phyloP scores from a whole-genome alignment of 2,113 vertebrate species.

The Manacus vitellinus region DNA sequence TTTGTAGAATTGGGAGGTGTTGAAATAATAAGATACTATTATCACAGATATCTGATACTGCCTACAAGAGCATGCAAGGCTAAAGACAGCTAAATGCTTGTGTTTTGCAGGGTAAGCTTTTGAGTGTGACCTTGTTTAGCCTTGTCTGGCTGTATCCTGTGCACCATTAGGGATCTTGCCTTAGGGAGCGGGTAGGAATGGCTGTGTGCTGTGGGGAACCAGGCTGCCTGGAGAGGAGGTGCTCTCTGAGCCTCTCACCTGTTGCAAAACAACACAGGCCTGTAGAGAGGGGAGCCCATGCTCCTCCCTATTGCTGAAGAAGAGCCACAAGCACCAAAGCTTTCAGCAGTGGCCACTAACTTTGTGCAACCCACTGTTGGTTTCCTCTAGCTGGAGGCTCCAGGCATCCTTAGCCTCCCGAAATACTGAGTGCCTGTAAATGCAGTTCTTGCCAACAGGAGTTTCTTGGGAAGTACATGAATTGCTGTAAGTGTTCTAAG shows the following conservation, averaged over 20 bases:
- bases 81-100: not conserved
- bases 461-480: not conserved
- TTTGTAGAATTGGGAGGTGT: not conserved
- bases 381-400: not conserved
- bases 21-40: not conserved
- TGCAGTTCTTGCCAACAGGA: not conserved
- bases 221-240: not conserved
- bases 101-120: not conserved
- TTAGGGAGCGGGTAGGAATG: rapidly evolving
- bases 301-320: not conserved
- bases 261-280: not conserved
- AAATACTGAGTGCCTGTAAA: not conserved
- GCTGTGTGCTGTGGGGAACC: not conserved
- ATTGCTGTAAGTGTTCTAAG: not conserved
- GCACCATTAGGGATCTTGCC: not conserved
- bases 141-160: not conserved
- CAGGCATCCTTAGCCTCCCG: not conserved
- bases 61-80: not conserved
- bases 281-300: rapidly evolving
- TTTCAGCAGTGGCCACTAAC: not conserved
- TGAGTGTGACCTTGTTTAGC: not conserved
- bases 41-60: not conserved
- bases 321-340: not conserved
- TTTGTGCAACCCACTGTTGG: not conserved
- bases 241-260: not conserved